Base-by-base conservation (phyloP, 2,113 vertebrate genomes). In the Echinops telfairi region DNA sequence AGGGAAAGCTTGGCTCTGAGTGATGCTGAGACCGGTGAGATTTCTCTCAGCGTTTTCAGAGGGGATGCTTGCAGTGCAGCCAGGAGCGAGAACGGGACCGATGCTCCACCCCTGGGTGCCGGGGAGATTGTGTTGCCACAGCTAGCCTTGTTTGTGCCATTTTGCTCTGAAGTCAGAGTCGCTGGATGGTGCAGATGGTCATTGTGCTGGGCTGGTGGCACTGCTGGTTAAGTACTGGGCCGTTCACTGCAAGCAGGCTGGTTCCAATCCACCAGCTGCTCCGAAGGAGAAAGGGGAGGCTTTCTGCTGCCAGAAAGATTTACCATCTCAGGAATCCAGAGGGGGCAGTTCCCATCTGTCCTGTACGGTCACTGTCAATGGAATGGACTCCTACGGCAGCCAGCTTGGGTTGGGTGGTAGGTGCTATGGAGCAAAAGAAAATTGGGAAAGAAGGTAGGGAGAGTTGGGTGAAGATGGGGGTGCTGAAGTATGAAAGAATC, bases 1-100 rank as follows among this genome's bases (percentile, higher is more conserved):
- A 86, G 92, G 92, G 20, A 93, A 83, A 97, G 88, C 16, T 17
- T 73, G 60, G 43, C 57, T 92, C 68, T 17, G 33, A 68, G 38
- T 62, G 25, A 82, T 86, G 87, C 70, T 0, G 20, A 78, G 29
- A 40, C 64, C 70, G 64, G n/a, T 2, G n/a, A 83, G 86, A 77
- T 6, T 57, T 62, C 81, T 87, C 17, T 71, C 6, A 20, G 87
- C 71, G 64, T 14, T 94, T 58, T n/a, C 47, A 64, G 40, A 78
- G 64, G 77, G 3, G 73, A 93, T 4, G 33, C 14, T 29, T 76
- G 43, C 75, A 6, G 36, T 5, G 53, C 22, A 64, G 27, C 57
- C 6, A 19, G 75, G n/a, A 82, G 1, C 10, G 6, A 57, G 78
- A 7, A 4, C 40, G 40, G 40, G 53, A 89, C 8, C 4, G 6